Evolutionary conservation across 2,888 invertebrate genomes (phyloP), one percentile per base, ranked within the genome.

Genomic region (Minunthozetes semirufus): DNA sequence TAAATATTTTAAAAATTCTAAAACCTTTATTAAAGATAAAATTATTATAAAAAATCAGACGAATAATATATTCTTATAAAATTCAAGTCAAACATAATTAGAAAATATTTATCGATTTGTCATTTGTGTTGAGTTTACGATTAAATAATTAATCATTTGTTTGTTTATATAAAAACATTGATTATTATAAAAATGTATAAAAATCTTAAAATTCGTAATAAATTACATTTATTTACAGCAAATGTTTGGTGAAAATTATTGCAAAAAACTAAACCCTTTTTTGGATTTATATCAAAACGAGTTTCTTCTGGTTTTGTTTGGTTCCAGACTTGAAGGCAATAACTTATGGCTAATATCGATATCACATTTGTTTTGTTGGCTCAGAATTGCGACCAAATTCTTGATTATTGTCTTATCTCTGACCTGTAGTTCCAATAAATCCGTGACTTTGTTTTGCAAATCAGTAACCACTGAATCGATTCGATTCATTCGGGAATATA

Each of bases 301-400:
- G 27, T 61, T 61, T 61, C 61, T 61, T 61, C 61, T 61, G 29
- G 13, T 61, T 61, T 17, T 61, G 17, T 27, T 61, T 9, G 61
- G 4, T 33, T 3, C 22, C 33, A 27, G 33, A 29, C 61, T 61
- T 29, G 33, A 33, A 33, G 61, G 15, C 61, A 61, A 33, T 61
- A 29, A 33, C 17, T 27, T 42, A 42, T 42, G 29, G 6, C 17
- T 17, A 22, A 17, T 19, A 22, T 56, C 9, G 17, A 29, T 27
- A 61, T 61, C 61, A 61, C 61, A 61, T n/a, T 29, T 61, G 33
- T 15, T 29, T 61, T 29, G 61, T 33, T 61, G 13, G 17, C n/a
- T 61, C 17, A 61, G n/a, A n/a, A 61, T 29, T n/a, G n/a, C 15
- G 29, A n/a, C 33, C 61, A 61, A 61, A 15, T 13, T 33, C 29